A percentile compares a stretch with the other conserved stretches of the same genome.
Conservation (phyloP, 2,888 invertebrate species). For the Gasteruption jaculator region DNA sequence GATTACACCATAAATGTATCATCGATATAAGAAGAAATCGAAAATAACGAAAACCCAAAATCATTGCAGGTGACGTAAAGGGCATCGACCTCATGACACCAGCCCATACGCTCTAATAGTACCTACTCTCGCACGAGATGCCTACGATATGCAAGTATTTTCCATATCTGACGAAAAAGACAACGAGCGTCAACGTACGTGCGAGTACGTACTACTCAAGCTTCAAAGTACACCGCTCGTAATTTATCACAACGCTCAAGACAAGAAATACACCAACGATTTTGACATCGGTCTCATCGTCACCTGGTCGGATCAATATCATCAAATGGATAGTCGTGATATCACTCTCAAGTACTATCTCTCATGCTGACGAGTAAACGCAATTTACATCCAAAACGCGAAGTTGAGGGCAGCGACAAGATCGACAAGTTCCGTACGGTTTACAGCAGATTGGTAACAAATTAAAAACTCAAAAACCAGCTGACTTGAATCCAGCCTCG, state of each 20-base stretch:
- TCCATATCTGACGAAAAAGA: too few species aligned
- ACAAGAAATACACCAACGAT: constrained; percentile 59
- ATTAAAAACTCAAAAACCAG: too few species aligned
- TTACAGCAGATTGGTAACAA: too few species aligned
- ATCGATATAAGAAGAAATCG: constrained; percentile 11
- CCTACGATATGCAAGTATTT: constrained; percentile 64
- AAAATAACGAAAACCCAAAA: too few species aligned
- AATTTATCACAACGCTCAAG: constrained; percentile 57
- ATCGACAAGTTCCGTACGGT: constrained; percentile 62
- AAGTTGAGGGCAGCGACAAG: constrained; percentile 55
- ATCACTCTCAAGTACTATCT: constrained; percentile 40
- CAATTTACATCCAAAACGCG: constrained; percentile 60
- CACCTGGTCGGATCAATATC: constrained; percentile 54
- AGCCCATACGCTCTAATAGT: constrained; percentile 64
- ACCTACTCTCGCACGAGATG: constrained; percentile 63
- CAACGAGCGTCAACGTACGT: constrained; percentile 31
- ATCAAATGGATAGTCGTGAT: constrained; percentile 30
- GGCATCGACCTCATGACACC: constrained; percentile 60
- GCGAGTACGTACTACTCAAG: constrained; percentile 62
- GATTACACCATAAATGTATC: constrained; percentile 5
- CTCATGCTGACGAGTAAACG: constrained; percentile 45
- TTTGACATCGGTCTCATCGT: constrained; percentile 65
- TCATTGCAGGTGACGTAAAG: constrained; percentile 56
- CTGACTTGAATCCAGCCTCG: too few species aligned
- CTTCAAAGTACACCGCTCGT: constrained; percentile 57